A percentile compares a stretch with the other conserved stretches of the same genome.
Evolutionary conservation across 2,888 invertebrate species (phyloP).

Genomic region (Steinernema scapterisci): DNA sequence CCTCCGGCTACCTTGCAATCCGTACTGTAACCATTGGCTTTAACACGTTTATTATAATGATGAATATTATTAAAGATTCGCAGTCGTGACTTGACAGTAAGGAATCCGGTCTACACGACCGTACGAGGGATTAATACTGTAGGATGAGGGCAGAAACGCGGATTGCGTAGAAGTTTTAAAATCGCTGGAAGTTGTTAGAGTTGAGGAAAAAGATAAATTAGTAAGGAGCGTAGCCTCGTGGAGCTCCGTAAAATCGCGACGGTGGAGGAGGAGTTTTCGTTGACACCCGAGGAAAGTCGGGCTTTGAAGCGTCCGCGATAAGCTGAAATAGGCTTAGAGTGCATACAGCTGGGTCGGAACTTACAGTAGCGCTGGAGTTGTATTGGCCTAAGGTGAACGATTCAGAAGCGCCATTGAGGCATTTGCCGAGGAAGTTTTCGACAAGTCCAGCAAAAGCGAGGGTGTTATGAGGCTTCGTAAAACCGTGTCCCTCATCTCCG

Average conservation of each 20-base stretch:
- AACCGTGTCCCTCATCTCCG: constrained; percentile 66
- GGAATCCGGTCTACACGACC: constrained; percentile 6
- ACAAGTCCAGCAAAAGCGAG: constrained; percentile 64
- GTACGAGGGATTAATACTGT: neutral
- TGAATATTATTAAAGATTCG: neutral
- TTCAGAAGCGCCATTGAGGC: constrained; percentile 60
- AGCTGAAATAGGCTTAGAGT: neutral
- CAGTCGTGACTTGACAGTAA: neutral
- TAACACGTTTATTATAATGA: neutral
- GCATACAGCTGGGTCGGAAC: constrained; percentile 4
- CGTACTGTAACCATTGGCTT: neutral
- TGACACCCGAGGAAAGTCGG: neutral
- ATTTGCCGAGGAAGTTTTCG: constrained; percentile 62
- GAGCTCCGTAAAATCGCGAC: neutral
- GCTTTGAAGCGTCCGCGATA: constrained; percentile 8
- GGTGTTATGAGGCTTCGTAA: constrained; percentile 53
- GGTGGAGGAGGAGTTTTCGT: neutral
- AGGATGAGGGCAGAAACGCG: neutral
- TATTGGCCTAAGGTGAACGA: constrained; percentile 60
- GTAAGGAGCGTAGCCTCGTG: neutral
- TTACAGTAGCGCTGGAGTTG: constrained; percentile 63
- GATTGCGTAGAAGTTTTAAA: neutral
- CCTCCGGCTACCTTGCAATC: neutral
- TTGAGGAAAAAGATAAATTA: neutral
- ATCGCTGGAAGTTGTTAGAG: no score